phyloP scores from a whole-genome alignment of 2,888 invertebrate genomes.

The Xanthorhoe spadicearia region DNA sequence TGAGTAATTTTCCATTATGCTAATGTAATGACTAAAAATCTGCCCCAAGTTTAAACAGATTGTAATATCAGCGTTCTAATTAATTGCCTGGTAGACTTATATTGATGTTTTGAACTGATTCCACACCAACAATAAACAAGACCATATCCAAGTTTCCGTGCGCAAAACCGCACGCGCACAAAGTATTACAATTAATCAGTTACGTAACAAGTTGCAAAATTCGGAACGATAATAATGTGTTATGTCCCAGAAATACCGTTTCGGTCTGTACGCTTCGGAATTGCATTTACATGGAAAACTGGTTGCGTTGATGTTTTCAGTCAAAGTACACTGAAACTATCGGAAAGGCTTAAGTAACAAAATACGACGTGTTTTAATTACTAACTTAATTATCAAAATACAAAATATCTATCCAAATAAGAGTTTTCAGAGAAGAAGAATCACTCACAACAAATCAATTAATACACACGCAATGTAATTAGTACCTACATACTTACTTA shows the following conservation, averaged over 20 bases:
- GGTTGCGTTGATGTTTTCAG: background rate
- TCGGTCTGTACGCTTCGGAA: constrained; percentile 50
- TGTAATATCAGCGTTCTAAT: too few relatives aligned
- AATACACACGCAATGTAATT: too few relatives aligned
- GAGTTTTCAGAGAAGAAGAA: too few relatives aligned
- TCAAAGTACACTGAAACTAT: background rate
- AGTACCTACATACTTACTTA: too few relatives aligned
- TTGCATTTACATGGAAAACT: constrained; percentile 9
- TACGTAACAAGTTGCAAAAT: constrained; percentile 59
- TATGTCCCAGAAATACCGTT: constrained; percentile 55
- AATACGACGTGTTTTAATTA: too few relatives aligned
- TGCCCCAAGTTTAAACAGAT: too few relatives aligned
- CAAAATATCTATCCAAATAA: too few relatives aligned
- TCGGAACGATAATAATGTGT: constrained; percentile 47
- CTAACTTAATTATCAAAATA: too few relatives aligned
- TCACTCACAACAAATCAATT: too few relatives aligned
- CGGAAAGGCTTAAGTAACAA: too few relatives aligned
- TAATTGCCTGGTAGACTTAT: background rate
- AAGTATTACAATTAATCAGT: constrained; percentile 53
- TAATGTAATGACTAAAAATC: too few relatives aligned
- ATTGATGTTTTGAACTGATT: background rate
- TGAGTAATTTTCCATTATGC: too few relatives aligned
- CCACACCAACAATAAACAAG: constrained; percentile 6
- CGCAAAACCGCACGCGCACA: constrained; percentile 45
- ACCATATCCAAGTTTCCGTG: constrained; percentile 45